phyloP scores from a whole-genome alignment of 2,888 invertebrate genomes.

The Penaeus monodon region DNA sequence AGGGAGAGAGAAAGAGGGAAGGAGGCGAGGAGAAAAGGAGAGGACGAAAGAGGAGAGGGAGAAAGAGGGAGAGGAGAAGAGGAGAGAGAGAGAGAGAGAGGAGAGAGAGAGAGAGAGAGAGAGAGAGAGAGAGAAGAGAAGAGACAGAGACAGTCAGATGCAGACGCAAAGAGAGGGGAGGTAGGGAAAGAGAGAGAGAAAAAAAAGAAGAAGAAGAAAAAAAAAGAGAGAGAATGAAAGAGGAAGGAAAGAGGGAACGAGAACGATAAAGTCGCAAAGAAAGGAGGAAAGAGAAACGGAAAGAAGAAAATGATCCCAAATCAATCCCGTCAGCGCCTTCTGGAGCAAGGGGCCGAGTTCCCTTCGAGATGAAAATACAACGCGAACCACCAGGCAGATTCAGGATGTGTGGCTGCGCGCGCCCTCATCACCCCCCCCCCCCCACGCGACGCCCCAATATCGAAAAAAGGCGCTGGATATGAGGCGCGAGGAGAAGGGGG shows the following conservation, averaged over 20 bases:
- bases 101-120: neutral
- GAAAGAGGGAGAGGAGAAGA: neutral
- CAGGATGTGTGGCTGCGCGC: too few relatives aligned
- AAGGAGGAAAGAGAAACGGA: too few relatives aligned
- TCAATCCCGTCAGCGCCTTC: too few relatives aligned
- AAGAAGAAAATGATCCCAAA: too few relatives aligned
- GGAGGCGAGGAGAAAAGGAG: neutral
- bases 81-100: neutral
- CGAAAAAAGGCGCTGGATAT: too few relatives aligned
- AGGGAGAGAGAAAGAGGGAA: neutral
- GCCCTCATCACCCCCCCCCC: too few relatives aligned
- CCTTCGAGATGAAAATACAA: too few relatives aligned
- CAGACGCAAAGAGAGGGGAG: neutral
- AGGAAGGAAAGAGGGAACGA: neutral
- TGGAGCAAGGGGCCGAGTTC: too few relatives aligned
- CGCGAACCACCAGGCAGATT: too few relatives aligned
- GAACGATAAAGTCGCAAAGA: neutral
- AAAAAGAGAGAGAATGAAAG: neutral
- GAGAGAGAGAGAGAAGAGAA: neutral
- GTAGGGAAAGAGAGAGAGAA: neutral
- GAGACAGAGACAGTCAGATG: neutral
- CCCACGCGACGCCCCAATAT: too few relatives aligned
- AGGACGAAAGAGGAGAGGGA: neutral
- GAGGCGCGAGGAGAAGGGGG: too few relatives aligned
- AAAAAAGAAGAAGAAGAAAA: neutral